Conservation (phyloP, 2,113 vertebrate species). For the Chroicocephalus ridibundus region DNA sequence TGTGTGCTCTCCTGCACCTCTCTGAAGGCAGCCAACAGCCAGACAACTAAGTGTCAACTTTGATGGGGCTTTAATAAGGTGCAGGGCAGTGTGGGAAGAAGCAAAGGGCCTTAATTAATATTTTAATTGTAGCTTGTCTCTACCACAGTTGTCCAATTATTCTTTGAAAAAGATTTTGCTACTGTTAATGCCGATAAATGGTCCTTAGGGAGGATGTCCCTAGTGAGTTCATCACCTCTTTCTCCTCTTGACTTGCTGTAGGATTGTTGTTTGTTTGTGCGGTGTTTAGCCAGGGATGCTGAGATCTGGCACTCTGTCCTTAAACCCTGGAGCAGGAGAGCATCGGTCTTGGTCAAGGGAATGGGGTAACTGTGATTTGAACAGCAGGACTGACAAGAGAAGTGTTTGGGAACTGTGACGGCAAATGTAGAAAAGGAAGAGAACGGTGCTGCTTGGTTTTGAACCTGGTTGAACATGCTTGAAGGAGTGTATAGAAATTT, state of each 20-base stretch:
- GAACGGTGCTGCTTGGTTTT: not conserved
- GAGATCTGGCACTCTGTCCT: not conserved
- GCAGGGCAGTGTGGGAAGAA: not conserved
- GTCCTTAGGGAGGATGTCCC: not conserved
- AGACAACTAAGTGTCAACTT: not conserved
- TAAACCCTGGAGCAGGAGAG: not conserved
- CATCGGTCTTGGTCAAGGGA: not conserved
- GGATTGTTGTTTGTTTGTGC: not conserved
- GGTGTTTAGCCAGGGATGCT: not conserved
- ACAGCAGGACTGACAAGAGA: not conserved
- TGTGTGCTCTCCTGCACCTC: not conserved
- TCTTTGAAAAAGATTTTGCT: not conserved
- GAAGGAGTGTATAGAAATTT: not conserved
- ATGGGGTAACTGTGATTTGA: not conserved
- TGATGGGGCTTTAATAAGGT: not conserved
- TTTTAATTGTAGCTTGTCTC: slow-evolving; percentile 28
- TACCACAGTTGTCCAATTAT: not conserved
- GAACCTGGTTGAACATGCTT: not conserved
- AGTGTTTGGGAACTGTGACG: not conserved
- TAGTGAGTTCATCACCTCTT: not conserved
- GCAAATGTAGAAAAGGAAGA: not conserved
- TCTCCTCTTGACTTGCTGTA: not conserved
- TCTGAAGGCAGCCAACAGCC: not conserved
- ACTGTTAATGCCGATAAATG: slow-evolving; percentile 21
- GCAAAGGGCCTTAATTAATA: slow-evolving; percentile 31